Conservation (phyloP, 2,113 vertebrate species). For the Heterotilapia buettikoferi region DNA sequence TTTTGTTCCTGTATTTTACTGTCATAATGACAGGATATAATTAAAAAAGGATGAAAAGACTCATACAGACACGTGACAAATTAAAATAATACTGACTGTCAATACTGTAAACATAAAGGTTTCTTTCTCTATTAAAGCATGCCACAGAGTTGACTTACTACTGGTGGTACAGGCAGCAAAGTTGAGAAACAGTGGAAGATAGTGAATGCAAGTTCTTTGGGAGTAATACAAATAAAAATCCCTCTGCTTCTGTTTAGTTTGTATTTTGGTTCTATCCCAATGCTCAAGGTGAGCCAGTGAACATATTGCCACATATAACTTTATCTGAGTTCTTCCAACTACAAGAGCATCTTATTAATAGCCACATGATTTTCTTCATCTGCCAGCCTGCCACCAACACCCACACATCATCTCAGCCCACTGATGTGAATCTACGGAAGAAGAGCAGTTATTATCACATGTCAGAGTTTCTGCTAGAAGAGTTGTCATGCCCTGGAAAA, state of each 20-base stretch:
- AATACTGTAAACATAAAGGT: not conserved
- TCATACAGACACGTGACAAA: not conserved
- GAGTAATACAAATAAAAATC: not conserved
- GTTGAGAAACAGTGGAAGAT: not conserved
- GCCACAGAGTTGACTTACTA: not conserved
- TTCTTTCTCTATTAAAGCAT: not conserved
- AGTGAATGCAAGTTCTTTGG: not conserved
- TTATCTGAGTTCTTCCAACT: not conserved
- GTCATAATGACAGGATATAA: not conserved
- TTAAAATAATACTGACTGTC: not conserved
- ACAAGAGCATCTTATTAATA: not conserved
- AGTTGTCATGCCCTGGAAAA: not conserved
- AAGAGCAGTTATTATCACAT: not conserved
- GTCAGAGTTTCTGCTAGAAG: not conserved
- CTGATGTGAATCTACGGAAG: not conserved
- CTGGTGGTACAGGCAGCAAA: not conserved
- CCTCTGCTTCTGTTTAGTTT: not conserved
- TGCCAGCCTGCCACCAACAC: not conserved
- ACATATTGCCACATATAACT: not conserved
- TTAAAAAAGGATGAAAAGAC: not conserved
- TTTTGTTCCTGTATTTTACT: not conserved
- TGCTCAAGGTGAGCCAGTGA: not conserved
- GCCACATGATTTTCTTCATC: not conserved
- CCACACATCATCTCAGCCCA: not conserved
- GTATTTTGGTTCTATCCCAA: not conserved